These are phyloP conservation scores for Xestobium rufovillosum DNA, from an alignment of 2,888 invertebrate genomes.

Conservation along the genomic window DNA sequence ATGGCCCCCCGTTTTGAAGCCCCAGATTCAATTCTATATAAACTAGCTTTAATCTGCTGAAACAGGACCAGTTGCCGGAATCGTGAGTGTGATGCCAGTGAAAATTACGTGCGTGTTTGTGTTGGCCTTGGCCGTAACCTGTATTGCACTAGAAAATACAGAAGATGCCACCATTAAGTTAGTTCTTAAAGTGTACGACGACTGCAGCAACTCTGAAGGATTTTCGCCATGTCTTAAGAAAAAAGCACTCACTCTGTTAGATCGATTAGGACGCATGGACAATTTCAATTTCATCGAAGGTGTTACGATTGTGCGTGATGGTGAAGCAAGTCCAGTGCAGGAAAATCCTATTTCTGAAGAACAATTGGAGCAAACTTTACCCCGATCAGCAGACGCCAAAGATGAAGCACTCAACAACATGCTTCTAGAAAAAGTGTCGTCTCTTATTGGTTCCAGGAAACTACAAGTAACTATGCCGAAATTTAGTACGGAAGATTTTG, in stretches of 20 bases:
- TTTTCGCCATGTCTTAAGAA: conserved; percentile 71
- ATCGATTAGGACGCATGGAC: conserved; percentile 66
- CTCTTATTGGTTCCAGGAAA: conserved; percentile 67
- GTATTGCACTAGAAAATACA: conserved; percentile 32
- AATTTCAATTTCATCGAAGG: conserved; percentile 57
- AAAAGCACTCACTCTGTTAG: conserved; percentile 72
- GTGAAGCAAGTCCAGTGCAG: conserved; percentile 33
- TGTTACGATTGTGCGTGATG: conserved; percentile 55
- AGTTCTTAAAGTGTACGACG: conserved; percentile 66
- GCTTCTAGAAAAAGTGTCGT: conserved; percentile 62
- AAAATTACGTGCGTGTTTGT: conserved; percentile 36
- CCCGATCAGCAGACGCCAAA: conserved; percentile 57
- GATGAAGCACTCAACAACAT: conserved; percentile 61
- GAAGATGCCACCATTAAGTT: conserved; percentile 57
- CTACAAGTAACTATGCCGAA: conserved; percentile 71
- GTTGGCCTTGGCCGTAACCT: conserved; percentile 31
- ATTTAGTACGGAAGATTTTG: conserved; percentile 58
- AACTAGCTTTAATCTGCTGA: too few relatives aligned
- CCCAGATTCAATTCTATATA: too few relatives aligned
- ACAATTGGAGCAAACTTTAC: conserved; percentile 61
- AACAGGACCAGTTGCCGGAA: too few relatives aligned
- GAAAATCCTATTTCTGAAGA: conserved; percentile 51
- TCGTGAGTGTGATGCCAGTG: too few relatives aligned
- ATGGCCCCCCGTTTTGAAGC: too few relatives aligned
- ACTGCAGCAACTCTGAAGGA: conserved; percentile 63